A percentile compares a stretch with the other conserved stretches of the same genome.
phyloP scores from a whole-genome alignment of 2,113 vertebrate species.

The Apodemus sylvaticus region DNA sequence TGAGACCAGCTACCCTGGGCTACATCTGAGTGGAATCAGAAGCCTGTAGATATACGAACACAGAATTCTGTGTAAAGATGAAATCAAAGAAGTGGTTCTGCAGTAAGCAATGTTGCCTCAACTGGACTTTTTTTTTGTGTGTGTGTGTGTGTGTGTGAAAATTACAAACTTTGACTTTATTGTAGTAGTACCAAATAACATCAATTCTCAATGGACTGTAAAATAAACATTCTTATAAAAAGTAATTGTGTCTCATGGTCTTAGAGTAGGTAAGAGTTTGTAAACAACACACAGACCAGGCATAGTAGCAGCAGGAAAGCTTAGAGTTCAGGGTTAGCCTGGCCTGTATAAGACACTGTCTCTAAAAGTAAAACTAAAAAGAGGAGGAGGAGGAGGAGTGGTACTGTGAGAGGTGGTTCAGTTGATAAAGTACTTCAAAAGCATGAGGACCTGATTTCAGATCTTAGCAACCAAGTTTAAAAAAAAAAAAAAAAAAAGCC shows the following conservation, averaged over 20 bases:
- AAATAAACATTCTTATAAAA: neutral
- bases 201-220: neutral
- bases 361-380: neutral
- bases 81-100: constrained; percentile 8
- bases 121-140: neutral
- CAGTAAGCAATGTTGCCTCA: constrained; percentile 12
- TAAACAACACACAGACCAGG: neutral
- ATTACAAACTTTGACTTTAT: neutral
- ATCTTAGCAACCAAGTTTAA: neutral
- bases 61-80: neutral
- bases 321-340: neutral
- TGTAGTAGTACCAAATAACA: neutral
- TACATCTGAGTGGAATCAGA: neutral
- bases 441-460: neutral
- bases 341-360: too few relatives aligned
- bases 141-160: too few relatives aligned
- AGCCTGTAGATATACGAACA: neutral
- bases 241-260: neutral
- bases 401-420: too few relatives aligned
- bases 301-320: neutral
- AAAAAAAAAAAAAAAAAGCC: too few relatives aligned
- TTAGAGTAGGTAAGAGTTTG: neutral
- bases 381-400: neutral
- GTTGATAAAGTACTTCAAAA: neutral
- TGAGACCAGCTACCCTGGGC: neutral